Percentiles rank a stretch among this genome's conserved stretches.
These are phyloP conservation scores for Sarcophilus harrisii DNA, from an alignment of 2,797 vertebrate genomes.

Conservation along the genomic window DNA sequence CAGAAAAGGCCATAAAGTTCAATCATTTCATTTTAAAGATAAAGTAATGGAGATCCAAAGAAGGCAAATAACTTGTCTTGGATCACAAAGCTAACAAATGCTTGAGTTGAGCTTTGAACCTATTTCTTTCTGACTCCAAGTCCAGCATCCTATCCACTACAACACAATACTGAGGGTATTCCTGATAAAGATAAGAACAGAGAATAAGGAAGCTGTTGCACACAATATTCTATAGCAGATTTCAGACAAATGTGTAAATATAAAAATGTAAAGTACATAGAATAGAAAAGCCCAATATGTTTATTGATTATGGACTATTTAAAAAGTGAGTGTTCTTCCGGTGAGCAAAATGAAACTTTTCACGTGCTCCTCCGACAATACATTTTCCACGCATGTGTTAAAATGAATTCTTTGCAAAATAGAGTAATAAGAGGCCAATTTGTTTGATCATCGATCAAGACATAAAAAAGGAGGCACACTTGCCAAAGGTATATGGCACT, in stretches of 20 bases:
- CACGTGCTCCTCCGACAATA: not conserved
- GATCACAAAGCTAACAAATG: not conserved
- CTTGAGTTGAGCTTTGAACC: not conserved
- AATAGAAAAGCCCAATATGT: not conserved
- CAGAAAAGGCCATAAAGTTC: not conserved
- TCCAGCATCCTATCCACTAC: not conserved
- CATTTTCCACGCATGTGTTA: not conserved
- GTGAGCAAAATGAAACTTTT: not conserved
- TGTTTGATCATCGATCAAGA: not conserved
- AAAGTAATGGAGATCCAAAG: not conserved
- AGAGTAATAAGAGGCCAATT: not conserved
- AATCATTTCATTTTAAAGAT: not conserved
- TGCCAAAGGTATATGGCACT: not conserved
- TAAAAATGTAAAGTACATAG: no score
- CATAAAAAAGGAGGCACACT: not conserved
- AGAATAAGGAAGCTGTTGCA: not conserved
- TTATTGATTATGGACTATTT: not conserved
- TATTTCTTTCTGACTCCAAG: not conserved
- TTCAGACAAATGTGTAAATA: no score
- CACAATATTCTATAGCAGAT: not conserved
- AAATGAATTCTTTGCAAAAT: not conserved
- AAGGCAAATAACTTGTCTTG: not conserved
- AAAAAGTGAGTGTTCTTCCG: not conserved
- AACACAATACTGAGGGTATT: not conserved
- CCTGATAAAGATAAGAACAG: not conserved